Percentiles rank a stretch among this genome's conserved stretches.
Conservation (phyloP, 2,888 invertebrate genomes). For the Acronicta aceris region DNA sequence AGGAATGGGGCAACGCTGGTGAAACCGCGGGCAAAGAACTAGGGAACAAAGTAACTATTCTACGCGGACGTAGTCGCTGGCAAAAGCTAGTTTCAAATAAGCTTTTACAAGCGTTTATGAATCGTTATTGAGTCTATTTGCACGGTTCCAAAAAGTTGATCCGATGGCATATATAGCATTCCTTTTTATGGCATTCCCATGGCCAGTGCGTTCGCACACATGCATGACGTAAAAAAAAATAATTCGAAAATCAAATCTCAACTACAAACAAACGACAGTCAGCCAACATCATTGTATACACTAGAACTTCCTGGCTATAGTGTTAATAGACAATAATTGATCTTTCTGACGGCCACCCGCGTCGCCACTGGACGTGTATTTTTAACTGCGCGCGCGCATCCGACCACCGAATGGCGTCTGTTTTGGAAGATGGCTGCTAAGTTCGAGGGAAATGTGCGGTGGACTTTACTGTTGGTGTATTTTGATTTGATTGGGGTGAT, state of each 20-base stretch:
- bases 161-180: no score
- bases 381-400: conserved; percentile 59
- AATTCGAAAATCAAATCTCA: conserved; percentile 47
- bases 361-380: conserved; percentile 69
- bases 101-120: no score
- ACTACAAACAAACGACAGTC: conserved; percentile 49
- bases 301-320: conserved; percentile 69
- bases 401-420: conserved; percentile 53
- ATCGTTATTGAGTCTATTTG: no score
- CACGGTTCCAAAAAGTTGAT: no score
- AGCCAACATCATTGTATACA: conserved; percentile 56
- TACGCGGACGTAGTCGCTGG: no score
- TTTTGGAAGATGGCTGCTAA: conserved; percentile 58
- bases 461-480: conserved; percentile 45
- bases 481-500: conserved; percentile 35
- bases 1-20: no score
- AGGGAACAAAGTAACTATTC: no score
- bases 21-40: no score
- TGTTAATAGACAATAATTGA: conserved; percentile 86
- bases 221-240: conserved; percentile 15
- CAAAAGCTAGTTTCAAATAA: no score
- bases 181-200: conserved; percentile 15
- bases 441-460: conserved; percentile 62
- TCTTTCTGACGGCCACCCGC: conserved; percentile 79
- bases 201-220: not conserved